Conservation (phyloP, 2,113 vertebrate species). For the Naja naja region DNA sequence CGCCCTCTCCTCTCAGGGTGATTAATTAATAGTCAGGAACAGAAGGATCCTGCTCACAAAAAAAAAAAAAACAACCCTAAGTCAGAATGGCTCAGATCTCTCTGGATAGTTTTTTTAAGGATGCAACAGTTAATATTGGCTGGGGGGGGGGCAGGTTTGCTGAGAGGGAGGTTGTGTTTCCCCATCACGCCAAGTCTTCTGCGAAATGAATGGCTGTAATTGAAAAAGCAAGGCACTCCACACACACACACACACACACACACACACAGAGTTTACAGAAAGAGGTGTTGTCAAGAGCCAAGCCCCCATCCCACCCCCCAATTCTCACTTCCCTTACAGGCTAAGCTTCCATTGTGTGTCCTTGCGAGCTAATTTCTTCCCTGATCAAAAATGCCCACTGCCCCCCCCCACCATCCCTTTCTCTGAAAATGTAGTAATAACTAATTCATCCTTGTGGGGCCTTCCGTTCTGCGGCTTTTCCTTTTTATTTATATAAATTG, state of each 20-base stretch:
- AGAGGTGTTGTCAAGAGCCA: constrained; percentile 82
- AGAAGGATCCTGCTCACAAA: constrained; percentile 17
- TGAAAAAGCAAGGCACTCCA: constrained; percentile 78
- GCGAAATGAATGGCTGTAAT: constrained; percentile 83
- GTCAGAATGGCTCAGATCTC: neutral
- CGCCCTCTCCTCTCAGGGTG: neutral
- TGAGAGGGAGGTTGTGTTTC: constrained; percentile 45
- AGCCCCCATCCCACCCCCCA: constrained; percentile 77
- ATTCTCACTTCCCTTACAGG: constrained; percentile 81
- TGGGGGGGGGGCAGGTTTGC: neutral
- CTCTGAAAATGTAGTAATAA: constrained; percentile 83
- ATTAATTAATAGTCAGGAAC: constrained; percentile 68
- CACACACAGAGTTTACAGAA: constrained; percentile 75
- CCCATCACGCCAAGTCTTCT: constrained; percentile 57
- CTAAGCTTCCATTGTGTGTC: constrained; percentile 81
- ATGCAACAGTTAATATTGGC: constrained; percentile 69
- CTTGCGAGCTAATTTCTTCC: constrained; percentile 81
- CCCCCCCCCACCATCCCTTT: constrained; percentile 54
- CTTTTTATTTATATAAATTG: constrained; percentile 80
- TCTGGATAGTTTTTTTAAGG: constrained; percentile 33
- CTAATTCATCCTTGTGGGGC: constrained; percentile 79
- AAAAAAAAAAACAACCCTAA: neutral
- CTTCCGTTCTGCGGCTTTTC: constrained; percentile 77
- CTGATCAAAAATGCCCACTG: constrained; percentile 76
- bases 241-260: constrained; percentile 15